phyloP scores from a whole-genome alignment of 2,888 invertebrate genomes.

The Ischnura elegans region DNA sequence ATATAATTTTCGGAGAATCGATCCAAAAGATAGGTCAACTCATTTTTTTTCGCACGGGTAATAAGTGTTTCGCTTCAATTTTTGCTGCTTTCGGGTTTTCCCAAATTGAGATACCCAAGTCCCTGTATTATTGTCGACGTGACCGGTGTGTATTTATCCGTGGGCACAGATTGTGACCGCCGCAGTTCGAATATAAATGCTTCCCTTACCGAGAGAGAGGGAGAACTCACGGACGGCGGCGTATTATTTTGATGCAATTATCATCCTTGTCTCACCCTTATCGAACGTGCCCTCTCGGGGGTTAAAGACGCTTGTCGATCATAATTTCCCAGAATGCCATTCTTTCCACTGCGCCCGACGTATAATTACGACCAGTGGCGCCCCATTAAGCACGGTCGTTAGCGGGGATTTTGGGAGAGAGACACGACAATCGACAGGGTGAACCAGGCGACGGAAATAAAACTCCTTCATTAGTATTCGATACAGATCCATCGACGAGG shows the following conservation, averaged over 20 bases:
- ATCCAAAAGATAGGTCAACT: too few relatives aligned
- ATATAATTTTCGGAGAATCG: too few relatives aligned
- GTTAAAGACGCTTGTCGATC: background rate
- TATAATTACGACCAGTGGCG: background rate
- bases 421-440: background rate
- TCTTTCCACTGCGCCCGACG: background rate
- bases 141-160: background rate
- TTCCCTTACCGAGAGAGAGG: too few relatives aligned
- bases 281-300: too few relatives aligned
- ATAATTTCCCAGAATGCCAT: background rate
- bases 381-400: background rate
- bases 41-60: too few relatives aligned
- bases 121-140: background rate
- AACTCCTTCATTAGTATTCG: constrained; percentile 48
- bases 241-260: background rate
- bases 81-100: background rate
- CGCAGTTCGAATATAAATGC: background rate
- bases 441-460: background rate
- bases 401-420: background rate
- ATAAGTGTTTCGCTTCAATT: background rate
- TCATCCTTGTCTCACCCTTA: background rate
- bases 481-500: constrained; percentile 1
- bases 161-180: background rate
- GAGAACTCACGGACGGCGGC: too few relatives aligned
- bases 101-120: background rate